These are phyloP conservation scores for Automeris io DNA, from an alignment of 2,888 invertebrate genomes.

Conservation along the genomic window DNA sequence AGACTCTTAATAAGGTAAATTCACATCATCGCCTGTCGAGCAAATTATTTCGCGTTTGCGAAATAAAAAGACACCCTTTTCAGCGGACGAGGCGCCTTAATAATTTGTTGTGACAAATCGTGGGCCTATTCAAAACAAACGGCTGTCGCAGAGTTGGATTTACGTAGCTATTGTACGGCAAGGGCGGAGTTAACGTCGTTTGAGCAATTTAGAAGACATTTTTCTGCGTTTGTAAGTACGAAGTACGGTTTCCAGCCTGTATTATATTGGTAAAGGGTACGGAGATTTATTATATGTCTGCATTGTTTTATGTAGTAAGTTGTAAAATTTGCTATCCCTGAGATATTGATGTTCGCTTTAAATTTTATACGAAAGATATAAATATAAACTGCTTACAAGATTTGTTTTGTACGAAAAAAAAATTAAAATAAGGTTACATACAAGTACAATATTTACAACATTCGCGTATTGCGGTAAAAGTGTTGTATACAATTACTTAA, in stretches of 20 bases:
- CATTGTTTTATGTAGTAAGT: neutral
- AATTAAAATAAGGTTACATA: neutral
- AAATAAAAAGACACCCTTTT: conserved; percentile 44
- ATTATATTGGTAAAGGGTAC: conserved; percentile 3
- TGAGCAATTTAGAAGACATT: conserved; percentile 24
- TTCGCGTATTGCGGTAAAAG: conserved; percentile 21
- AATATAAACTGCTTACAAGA: neutral
- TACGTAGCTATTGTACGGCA: conserved; percentile 29
- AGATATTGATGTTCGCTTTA: neutral
- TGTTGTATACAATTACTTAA: conserved; percentile 33
- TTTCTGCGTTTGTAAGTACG: conserved; percentile 24
- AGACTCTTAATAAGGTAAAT: conserved; percentile 30
- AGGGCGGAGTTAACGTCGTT: conserved; percentile 9
- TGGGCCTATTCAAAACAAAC: conserved; percentile 52
- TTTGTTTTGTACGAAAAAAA: neutral
- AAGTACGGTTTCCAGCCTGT: neutral
- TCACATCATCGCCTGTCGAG: conserved; percentile 24
- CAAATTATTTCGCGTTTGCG: conserved; percentile 29
- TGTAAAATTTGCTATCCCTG: no score
- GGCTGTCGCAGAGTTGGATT: conserved; percentile 34
- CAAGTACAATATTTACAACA: conserved; percentile 12
- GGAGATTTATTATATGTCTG: neutral
- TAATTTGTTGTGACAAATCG: conserved; percentile 62
- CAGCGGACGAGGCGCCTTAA: conserved; percentile 44
- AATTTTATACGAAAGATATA: neutral